These are phyloP conservation scores for Blomia tropicalis DNA, from an alignment of 2,888 invertebrate genomes.

Conservation along the genomic window DNA sequence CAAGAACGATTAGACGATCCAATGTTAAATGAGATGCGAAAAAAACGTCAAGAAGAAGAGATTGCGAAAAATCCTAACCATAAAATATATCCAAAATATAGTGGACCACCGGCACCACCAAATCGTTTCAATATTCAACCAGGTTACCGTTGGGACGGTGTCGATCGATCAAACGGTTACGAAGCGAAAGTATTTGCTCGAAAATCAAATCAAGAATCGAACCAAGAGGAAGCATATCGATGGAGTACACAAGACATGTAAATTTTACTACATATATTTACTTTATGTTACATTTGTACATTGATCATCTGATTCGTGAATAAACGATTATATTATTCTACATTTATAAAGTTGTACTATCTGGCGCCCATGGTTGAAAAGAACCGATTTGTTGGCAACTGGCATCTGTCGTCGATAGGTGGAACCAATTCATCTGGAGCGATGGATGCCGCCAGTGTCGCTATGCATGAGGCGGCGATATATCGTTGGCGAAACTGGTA, in stretches of 20 bases:
- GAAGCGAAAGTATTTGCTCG: constrained; percentile 73
- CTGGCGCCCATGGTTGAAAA: too few species aligned
- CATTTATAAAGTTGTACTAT: too few species aligned
- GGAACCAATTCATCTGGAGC: neutral
- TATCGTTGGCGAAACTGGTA: neutral
- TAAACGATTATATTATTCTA: too few species aligned
- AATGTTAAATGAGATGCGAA: constrained; percentile 69
- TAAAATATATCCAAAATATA: constrained; percentile 43
- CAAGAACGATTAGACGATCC: constrained; percentile 70
- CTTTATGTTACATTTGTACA: neutral
- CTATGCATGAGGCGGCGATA: neutral
- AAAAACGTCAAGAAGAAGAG: constrained; percentile 39
- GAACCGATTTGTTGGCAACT: neutral
- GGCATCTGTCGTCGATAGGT: neutral
- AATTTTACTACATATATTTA: neutral
- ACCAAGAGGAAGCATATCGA: constrained; percentile 69
- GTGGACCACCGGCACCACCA: constrained; percentile 62
- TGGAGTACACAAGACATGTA: constrained; percentile 91
- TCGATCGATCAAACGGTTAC: constrained; percentile 88
- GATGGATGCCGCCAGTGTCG: too few species aligned
- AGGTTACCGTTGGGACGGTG: constrained; percentile 95
- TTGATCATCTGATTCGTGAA: neutral
- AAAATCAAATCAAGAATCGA: constrained; percentile 54
- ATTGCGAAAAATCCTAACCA: neutral
- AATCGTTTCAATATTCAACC: constrained; percentile 83